A percentile compares a stretch with the other conserved stretches of the same genome.
These are phyloP conservation scores for Poecile montanus DNA, from an alignment of 2,797 vertebrate species.

Conservation along the genomic window DNA sequence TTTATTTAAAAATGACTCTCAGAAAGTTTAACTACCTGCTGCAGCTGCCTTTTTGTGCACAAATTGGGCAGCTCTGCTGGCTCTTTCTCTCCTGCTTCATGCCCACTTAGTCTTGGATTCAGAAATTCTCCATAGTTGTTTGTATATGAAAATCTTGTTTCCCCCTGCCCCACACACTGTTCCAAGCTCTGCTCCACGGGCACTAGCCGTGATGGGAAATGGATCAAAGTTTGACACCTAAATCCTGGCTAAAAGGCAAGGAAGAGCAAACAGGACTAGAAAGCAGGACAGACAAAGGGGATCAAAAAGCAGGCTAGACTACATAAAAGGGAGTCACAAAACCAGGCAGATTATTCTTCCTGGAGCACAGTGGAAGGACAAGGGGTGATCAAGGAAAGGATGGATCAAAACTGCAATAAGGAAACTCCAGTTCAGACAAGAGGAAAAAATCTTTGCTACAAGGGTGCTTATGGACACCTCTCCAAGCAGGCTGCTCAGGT, in stretches of 20 bases:
- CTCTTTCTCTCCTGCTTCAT: neutral
- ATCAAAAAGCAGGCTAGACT: neutral
- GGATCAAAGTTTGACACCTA: neutral
- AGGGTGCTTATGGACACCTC: neutral
- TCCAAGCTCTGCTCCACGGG: neutral
- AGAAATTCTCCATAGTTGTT: neutral
- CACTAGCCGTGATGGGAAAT: neutral
- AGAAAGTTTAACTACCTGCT: neutral
- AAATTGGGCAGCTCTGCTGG: neutral
- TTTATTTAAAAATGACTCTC: neutral
- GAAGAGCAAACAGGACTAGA: neutral
- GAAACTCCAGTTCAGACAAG: neutral
- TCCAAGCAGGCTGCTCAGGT: neutral
- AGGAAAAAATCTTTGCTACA: neutral
- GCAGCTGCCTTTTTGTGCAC: neutral
- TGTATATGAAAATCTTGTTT: neutral
- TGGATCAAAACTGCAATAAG: neutral
- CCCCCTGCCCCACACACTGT: neutral
- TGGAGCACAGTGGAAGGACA: neutral
- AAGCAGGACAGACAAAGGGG: neutral
- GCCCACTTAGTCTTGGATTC: neutral
- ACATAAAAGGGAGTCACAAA: neutral
- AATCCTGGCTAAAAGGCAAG: neutral
- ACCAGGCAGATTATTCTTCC: neutral
- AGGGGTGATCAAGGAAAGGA: neutral